A percentile compares a stretch with the other conserved stretches of the same genome.
Evolutionary conservation across 2,888 invertebrate genomes (phyloP).

Genomic region (Anagyrus pseudococci): DNA sequence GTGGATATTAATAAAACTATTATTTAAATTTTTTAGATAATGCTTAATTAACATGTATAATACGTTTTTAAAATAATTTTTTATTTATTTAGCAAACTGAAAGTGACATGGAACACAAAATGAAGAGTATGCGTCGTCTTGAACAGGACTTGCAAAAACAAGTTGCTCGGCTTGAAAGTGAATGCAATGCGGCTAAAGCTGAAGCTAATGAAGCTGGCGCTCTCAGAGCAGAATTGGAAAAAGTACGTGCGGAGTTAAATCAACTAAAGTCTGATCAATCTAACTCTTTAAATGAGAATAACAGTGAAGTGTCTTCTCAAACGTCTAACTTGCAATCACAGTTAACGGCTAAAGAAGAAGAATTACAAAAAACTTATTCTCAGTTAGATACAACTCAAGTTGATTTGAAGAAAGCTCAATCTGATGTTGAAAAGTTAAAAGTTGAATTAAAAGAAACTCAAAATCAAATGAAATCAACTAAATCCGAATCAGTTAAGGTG

Average conservation of each 20-base stretch:
- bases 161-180: conserved; percentile 57
- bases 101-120: conserved; percentile 66
- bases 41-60: too few relatives aligned
- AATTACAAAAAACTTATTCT: conserved; percentile 45
- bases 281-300: conserved; percentile 6
- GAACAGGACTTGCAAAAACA: conserved; percentile 67
- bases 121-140: conserved; percentile 63
- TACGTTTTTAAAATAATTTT: too few relatives aligned
- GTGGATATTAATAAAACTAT: conserved; percentile 43
- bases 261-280: conserved; percentile 48
- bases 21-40: too few relatives aligned
- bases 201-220: conserved; percentile 51
- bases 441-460: conserved; percentile 43
- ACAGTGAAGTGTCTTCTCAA: conserved; percentile 8
- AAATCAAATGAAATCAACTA: conserved; percentile 42
- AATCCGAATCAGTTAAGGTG: conserved; percentile 42
- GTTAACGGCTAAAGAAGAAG: conserved; percentile 47
- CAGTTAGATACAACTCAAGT: conserved; percentile 53
- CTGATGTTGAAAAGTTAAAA: conserved; percentile 64
- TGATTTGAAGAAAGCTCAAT: conserved; percentile 60
- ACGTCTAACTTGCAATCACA: conserved; percentile 7
- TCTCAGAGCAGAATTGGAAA: conserved; percentile 62
- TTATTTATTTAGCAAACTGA: conserved; percentile 63
- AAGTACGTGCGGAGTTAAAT: conserved; percentile 49
- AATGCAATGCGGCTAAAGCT: conserved; percentile 55